Evolutionary conservation across 1,140 invertebrate species (phyloP).

Genomic region (Neodiprion lecontei): DNA sequence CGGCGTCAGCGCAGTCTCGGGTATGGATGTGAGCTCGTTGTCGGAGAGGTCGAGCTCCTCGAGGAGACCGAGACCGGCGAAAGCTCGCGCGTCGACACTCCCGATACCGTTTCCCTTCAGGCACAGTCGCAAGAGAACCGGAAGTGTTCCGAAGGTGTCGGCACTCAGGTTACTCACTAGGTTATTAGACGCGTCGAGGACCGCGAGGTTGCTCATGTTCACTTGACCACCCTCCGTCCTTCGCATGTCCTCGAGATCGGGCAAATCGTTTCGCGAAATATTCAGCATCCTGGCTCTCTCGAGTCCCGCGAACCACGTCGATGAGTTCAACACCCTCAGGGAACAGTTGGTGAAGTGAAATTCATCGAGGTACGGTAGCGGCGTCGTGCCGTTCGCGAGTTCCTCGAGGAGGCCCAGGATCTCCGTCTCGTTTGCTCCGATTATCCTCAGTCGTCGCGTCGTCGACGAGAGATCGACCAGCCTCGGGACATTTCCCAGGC

Average conservation of each 20-base stretch:
- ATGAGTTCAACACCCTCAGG: constrained; percentile 37
- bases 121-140: constrained; percentile 59
- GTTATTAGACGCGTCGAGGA: constrained; percentile 69
- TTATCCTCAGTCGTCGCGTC: constrained; percentile 27
- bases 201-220: constrained; percentile 43
- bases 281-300: constrained; percentile 56
- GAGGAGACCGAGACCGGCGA: constrained; percentile 55
- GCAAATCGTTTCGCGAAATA: constrained; percentile 61
- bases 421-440: constrained; percentile 35
- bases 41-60: constrained; percentile 68
- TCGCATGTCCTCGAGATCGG: constrained; percentile 44
- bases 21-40: constrained; percentile 69
- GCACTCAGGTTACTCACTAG: constrained; percentile 39
- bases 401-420: constrained; percentile 37
- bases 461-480: constrained; percentile 31
- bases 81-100: constrained; percentile 62
- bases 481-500: constrained; percentile 32
- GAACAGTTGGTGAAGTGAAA: constrained; percentile 48
- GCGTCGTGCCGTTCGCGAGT: constrained; percentile 32
- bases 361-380: constrained; percentile 36
- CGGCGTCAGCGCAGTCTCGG: constrained; percentile 64
- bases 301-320: constrained; percentile 57
- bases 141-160: constrained; percentile 46
- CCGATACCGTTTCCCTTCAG: constrained; percentile 64
- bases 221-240: constrained; percentile 14